Evolutionary conservation across 2,888 invertebrate genomes (phyloP).

Genomic region (Neuroscelio doddi): DNA sequence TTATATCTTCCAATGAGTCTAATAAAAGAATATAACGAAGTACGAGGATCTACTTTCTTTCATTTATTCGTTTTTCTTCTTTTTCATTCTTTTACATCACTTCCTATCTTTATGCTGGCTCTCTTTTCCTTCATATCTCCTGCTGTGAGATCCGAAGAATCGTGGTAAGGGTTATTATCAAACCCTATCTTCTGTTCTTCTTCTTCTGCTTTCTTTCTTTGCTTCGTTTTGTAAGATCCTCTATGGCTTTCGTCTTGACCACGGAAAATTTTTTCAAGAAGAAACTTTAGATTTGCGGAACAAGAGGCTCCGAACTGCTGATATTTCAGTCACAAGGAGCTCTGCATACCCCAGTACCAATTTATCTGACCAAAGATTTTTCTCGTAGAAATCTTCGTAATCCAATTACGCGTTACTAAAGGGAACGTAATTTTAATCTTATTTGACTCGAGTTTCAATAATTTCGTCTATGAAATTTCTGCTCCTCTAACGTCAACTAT

Average conservation of each 20-base stretch:
- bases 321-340: conserved; percentile 8
- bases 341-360: conserved; percentile 20
- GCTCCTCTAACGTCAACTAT: too few relatives aligned
- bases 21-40: conserved; percentile 64
- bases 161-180: not conserved
- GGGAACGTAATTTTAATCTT: too few relatives aligned
- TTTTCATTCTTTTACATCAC: conserved; percentile 20
- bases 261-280: conserved; percentile 19
- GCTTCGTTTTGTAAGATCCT: conserved; percentile 8
- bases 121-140: conserved; percentile 1
- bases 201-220: conserved; percentile 3
- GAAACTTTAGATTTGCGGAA: conserved; percentile 8
- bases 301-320: conserved; percentile 6
- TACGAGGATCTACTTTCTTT: conserved; percentile 49
- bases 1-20: conserved; percentile 64
- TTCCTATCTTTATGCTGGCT: conserved; percentile 11
- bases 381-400: conserved; percentile 16
- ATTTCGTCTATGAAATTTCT: not conserved
- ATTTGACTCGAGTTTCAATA: too few relatives aligned
- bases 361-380: conserved; percentile 23
- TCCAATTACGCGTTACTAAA: conserved; percentile 23
- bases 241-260: conserved; percentile 19
- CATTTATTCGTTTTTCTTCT: too few relatives aligned
- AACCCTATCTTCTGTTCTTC: conserved; percentile 1
- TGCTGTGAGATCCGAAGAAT: not conserved